A percentile compares a stretch with the other conserved stretches of the same genome.
These are phyloP conservation scores for Camponotus pennsylvanicus DNA, from an alignment of 1,140 invertebrate genomes.

Conservation along the genomic window DNA sequence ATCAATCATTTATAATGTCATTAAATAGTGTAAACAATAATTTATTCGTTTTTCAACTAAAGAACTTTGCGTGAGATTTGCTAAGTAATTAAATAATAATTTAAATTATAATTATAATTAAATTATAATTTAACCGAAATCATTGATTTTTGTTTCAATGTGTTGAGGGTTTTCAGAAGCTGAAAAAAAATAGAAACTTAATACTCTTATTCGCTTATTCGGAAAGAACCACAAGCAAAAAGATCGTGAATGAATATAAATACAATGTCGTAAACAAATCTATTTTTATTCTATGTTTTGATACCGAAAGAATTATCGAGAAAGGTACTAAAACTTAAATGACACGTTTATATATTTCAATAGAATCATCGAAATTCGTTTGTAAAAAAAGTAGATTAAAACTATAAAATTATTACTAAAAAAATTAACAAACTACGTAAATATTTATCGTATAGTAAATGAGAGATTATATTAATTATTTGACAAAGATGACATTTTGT, in stretches of 20 bases:
- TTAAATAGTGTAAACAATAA: not conserved
- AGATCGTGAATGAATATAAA: slow-evolving; percentile 68
- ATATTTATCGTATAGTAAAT: not conserved
- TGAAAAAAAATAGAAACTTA: not conserved
- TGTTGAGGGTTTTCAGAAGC: not conserved
- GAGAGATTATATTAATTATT: not conserved
- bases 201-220: not conserved
- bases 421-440: not conserved
- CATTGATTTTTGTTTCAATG: not conserved
- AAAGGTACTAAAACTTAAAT: not conserved
- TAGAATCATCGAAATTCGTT: not conserved
- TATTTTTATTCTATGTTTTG: slow-evolving; percentile 62
- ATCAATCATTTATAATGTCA: not conserved
- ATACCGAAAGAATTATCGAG: not conserved
- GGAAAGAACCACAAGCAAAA: not conserved
- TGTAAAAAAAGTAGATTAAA: not conserved
- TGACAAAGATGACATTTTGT: not conserved
- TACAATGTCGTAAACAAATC: slow-evolving; percentile 65
- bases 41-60: not conserved
- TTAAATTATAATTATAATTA: not conserved
- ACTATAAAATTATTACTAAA: not conserved
- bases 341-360: not conserved
- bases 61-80: not conserved
- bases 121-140: not conserved
- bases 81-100: not conserved